Evolutionary conservation across 2,797 vertebrate species (phyloP).

Genomic region (Leptoclinus maculatus): DNA sequence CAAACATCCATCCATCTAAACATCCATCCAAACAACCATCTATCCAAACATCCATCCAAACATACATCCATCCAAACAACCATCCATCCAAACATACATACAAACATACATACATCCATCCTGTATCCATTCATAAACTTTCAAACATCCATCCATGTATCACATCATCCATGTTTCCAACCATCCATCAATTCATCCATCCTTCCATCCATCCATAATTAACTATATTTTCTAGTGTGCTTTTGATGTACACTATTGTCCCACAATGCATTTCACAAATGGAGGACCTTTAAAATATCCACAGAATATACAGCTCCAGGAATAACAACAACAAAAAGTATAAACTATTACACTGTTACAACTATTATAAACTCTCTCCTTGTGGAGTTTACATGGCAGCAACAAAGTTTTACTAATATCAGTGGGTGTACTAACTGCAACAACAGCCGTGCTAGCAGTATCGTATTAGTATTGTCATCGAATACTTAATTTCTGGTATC

Average conservation of each 20-base stretch:
- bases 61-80: too few species aligned
- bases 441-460: too few species aligned
- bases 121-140: too few species aligned
- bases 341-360: too few species aligned
- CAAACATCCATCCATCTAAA: too few species aligned
- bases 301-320: not conserved
- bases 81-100: too few species aligned
- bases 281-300: not conserved
- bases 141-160: not conserved
- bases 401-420: not conserved
- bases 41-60: too few species aligned
- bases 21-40: too few species aligned
- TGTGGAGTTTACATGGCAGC: not conserved
- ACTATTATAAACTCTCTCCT: not conserved
- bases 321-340: not conserved
- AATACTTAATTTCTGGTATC: too few species aligned
- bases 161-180: too few species aligned
- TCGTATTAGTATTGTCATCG: not conserved
- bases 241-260: slow-evolving; percentile 1
- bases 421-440: not conserved
- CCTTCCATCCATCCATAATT: too few species aligned
- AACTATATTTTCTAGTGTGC: not conserved
- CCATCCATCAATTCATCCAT: too few species aligned
- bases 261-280: not conserved
- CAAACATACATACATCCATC: not conserved